Evolutionary conservation across 2,888 invertebrate genomes (phyloP).

Genomic region (Elmis aenea): DNA sequence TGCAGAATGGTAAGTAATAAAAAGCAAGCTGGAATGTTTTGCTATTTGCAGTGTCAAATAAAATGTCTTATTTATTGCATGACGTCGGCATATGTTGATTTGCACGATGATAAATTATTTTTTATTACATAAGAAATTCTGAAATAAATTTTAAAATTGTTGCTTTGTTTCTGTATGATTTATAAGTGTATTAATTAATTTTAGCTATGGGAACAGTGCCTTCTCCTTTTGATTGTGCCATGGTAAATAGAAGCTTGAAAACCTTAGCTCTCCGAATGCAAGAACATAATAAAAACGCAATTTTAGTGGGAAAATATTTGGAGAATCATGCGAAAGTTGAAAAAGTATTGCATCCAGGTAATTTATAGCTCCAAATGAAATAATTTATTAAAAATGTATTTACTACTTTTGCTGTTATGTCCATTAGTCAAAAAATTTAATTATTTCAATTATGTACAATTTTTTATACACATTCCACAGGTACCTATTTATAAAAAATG

Average conservation of each 20-base stretch:
- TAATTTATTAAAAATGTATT: constrained; percentile 1
- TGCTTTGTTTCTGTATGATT: constrained; percentile 13
- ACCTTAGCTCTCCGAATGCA: constrained; percentile 90
- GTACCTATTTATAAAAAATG: too few relatives aligned
- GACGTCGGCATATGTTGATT: too few relatives aligned
- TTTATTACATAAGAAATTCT: too few relatives aligned
- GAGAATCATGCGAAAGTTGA: constrained; percentile 73
- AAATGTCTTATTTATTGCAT: too few relatives aligned
- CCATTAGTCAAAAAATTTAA: constrained; percentile 3
- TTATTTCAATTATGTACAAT: too few relatives aligned
- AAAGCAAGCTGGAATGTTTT: constrained; percentile 1
- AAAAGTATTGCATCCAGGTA: constrained; percentile 80
- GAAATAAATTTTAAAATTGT: too few relatives aligned
- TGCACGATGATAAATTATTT: too few relatives aligned
- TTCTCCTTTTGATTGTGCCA: constrained; percentile 92
- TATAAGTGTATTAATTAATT: too few relatives aligned
- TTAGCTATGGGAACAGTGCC: constrained; percentile 86
- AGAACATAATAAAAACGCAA: constrained; percentile 73
- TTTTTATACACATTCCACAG: too few relatives aligned
- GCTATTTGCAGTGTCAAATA: too few relatives aligned
- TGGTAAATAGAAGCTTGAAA: constrained; percentile 90
- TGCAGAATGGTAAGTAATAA: constrained; percentile 71
- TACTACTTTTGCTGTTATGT: constrained; percentile 1
- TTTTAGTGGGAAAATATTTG: constrained; percentile 75
- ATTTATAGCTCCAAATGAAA: constrained; percentile 16